Base-by-base conservation (phyloP, 2,888 invertebrate genomes). In the Mythimna impura region DNA sequence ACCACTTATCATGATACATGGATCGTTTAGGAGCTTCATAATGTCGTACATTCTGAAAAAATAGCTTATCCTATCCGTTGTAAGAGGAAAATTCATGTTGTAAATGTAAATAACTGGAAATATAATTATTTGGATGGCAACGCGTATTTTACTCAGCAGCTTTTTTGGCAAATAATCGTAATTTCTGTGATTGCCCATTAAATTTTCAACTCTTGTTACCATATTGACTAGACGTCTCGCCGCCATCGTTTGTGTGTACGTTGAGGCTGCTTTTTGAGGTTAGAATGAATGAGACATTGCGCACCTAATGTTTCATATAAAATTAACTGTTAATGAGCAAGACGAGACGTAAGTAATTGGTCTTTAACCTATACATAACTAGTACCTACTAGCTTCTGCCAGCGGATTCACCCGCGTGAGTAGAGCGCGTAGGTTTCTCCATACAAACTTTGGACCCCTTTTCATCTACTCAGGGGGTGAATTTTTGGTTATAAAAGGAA, bases 41-140 rank as follows among this genome's bases (percentile, higher is more conserved):
- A 55, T 9, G 14, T 60, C 30, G 40, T 64, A 76, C 2, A 30
- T 17, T 47, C 17, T 47, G 2, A 12, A 0, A 17, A 79, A 64
- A 9, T 30, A 4, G 14, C 17, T 0, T 0, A 58, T 14, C 4
- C 12, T 30, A 12, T 12, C 2, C 5, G 2, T 12, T 5, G 0
- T 0, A 36, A 36, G 8, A 52, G 7, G 3, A 6, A 5, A 20
- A 5, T 20, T 20, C 20, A 20, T 5, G 2, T 4, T 6, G 25
- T 14, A 7, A 12, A 25, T 25, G 14, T 25, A 52, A 20, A 52
- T n/a, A 52, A 7, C n/a, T n/a, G n/a, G 9, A 52, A 52, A 52
- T 52, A n/a, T 52, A 6, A 52, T 9, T 52, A 52, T n/a, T n/a
- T 52, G 20, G 9, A n/a, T n/a, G 1, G n/a, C n/a, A n/a, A 52